Base-by-base conservation (phyloP, 2,797 vertebrate genomes). In the Leptodactylus fallax region DNA sequence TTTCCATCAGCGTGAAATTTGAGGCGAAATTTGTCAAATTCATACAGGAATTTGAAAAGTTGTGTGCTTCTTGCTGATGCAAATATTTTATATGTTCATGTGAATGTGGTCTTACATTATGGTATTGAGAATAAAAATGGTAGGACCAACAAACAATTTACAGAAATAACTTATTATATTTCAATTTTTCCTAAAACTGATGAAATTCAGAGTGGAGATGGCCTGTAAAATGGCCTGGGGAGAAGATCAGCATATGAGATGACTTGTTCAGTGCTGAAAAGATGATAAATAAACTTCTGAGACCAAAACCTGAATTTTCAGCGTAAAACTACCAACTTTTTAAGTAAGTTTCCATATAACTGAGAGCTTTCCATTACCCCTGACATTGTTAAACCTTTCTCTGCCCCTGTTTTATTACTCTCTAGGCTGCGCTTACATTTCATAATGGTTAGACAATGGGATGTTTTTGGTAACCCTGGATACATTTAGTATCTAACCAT, bases 401-500 rank as follows among this genome's bases (percentile, higher is more conserved):
- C 61, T 9, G 10, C 63, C 61, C 9, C n/a, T 13, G 10, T 71
- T 58, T 83, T 83, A 83, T 83, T 83, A 53, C 49, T 61, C 53
- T 2, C 47, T 76, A 13, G 36, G 17, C 82, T 8, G n/a, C 67
- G 13, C 45, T 85, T 23, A 85, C 6, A 67, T 16, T 78, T 86
- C 56, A 55, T 21, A 67, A 53, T 61, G 7, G 23, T 55, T 4
- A 53, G 23, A 79, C 25, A 79, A 86, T 79, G 49, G 61, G 47
- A 86, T 71, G 25, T 36, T 67, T 69, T 45, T 27, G 61, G 49
- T 79, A 79, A 36, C 85, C 85, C 9, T 45, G 76, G 85, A 23
- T 79, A 80, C 61, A 79, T 45, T 79, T 23, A 49, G 76, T 86
- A 21, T 69, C 61, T 69, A 79, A 69, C 23, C 56, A 36, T 23